phyloP scores from a whole-genome alignment of 2,888 invertebrate genomes.

The Drosophila infuscata region DNA sequence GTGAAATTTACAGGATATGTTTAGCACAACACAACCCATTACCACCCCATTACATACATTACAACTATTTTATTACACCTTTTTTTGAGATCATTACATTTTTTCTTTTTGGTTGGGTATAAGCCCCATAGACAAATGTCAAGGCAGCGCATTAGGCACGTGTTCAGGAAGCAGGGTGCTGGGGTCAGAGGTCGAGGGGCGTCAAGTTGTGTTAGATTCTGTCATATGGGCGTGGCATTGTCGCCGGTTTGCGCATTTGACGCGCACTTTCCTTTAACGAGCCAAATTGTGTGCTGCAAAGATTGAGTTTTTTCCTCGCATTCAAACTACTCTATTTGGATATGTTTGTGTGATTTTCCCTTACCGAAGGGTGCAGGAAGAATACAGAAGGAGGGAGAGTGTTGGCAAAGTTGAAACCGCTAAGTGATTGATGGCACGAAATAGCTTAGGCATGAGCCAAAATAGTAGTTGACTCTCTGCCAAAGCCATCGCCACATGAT shows the following conservation, averaged over 20 bases:
- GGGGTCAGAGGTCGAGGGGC: no score
- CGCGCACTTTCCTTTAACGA: constrained; percentile 61
- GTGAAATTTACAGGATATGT: constrained; percentile 3
- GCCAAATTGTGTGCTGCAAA: constrained; percentile 56
- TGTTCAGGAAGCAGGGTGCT: constrained; percentile 8
- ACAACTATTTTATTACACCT: constrained; percentile 16
- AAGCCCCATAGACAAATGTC: constrained; percentile 45
- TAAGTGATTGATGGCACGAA: constrained; percentile 54
- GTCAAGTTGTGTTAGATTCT: constrained; percentile 18
- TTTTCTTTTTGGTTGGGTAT: constrained; percentile 19
- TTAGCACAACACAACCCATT: not conserved
- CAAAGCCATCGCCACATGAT: constrained; percentile 11
- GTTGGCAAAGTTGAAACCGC: constrained; percentile 48
- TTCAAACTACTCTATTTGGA: constrained; percentile 47
- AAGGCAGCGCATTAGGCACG: constrained; percentile 58
- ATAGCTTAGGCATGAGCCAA: constrained; percentile 15
- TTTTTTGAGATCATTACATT: not conserved
- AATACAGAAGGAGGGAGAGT: not conserved
- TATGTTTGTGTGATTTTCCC: constrained; percentile 23
- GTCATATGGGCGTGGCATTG: constrained; percentile 55
- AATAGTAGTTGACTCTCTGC: constrained; percentile 36
- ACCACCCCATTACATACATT: not conserved
- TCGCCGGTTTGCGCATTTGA: constrained; percentile 54
- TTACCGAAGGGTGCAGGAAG: not conserved
- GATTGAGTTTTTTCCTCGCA: constrained; percentile 35